phyloP scores from a whole-genome alignment of 2,797 vertebrate genomes.

The Oceanodroma leucorhoa region DNA sequence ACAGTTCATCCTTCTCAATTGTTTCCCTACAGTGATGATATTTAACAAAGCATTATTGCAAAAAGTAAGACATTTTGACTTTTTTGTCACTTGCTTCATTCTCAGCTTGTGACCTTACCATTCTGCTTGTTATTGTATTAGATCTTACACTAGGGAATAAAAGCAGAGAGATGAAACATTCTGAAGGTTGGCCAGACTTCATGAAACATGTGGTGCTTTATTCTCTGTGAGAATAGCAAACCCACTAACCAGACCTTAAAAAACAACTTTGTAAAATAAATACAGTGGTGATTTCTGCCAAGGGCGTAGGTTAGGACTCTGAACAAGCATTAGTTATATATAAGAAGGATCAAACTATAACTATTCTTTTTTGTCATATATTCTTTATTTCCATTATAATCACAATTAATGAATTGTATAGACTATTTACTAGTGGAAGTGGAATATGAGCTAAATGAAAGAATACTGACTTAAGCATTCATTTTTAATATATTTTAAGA shows the following conservation, averaged over 20 bases:
- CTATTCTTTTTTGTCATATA: not conserved
- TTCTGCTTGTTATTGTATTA: conserved; percentile 16
- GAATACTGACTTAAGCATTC: not conserved
- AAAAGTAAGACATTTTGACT: conserved; percentile 29
- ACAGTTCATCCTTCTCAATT: conserved; percentile 10
- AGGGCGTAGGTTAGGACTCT: not conserved
- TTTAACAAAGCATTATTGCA: conserved; percentile 16
- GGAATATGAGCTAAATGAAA: not conserved
- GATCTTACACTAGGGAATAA: conserved; percentile 1
- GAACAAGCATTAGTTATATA: not conserved
- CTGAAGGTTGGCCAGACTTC: not conserved
- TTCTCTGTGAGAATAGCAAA: conserved; percentile 21
- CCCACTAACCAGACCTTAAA: not conserved
- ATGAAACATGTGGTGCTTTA: conserved; percentile 16
- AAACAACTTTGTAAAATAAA: not conserved
- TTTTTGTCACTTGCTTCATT: conserved; percentile 13
- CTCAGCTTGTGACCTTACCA: conserved; percentile 29
- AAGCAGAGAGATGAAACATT: not conserved
- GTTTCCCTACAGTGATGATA: conserved; percentile 11
- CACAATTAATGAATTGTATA: not conserved
- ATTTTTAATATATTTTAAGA: not conserved
- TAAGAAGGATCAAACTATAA: not conserved
- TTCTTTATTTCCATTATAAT: not conserved
- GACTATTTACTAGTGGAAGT: not conserved
- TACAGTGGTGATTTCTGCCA: not conserved